Conservation (phyloP, 2,113 vertebrate species). For the Heteronetta atricapilla region DNA sequence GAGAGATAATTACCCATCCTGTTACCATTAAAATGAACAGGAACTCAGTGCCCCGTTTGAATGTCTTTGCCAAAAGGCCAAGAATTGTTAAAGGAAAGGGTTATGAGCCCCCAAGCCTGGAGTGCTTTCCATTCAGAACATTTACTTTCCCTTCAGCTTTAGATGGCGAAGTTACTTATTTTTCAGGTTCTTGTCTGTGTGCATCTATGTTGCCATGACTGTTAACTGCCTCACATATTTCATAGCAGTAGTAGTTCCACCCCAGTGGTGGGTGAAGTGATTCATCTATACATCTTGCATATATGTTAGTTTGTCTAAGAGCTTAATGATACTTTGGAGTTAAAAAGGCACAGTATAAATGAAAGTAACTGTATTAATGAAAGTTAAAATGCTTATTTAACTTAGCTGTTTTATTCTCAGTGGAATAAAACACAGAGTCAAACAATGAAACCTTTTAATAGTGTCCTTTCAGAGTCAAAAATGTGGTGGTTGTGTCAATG, state of each 20-base stretch:
- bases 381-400: neutral
- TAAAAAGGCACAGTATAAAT: neutral
- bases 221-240: neutral
- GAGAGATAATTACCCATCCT: fast-evolving
- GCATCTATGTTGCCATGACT: neutral
- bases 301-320: neutral
- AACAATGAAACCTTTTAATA: neutral
- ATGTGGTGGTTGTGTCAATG: neutral
- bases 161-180: neutral
- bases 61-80: neutral
- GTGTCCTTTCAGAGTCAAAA: neutral
- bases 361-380: neutral
- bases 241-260: neutral
- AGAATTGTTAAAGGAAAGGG: neutral
- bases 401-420: neutral
- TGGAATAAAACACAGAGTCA: neutral
- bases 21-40: neutral
- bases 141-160: neutral
- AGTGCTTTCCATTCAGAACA: neutral
- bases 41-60: neutral
- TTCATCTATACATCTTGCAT: neutral
- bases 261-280: neutral
- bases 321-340: neutral
- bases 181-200: neutral
- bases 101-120: neutral